Conservation (phyloP, 1,140 invertebrate species). For the Bombus sibiricus region DNA sequence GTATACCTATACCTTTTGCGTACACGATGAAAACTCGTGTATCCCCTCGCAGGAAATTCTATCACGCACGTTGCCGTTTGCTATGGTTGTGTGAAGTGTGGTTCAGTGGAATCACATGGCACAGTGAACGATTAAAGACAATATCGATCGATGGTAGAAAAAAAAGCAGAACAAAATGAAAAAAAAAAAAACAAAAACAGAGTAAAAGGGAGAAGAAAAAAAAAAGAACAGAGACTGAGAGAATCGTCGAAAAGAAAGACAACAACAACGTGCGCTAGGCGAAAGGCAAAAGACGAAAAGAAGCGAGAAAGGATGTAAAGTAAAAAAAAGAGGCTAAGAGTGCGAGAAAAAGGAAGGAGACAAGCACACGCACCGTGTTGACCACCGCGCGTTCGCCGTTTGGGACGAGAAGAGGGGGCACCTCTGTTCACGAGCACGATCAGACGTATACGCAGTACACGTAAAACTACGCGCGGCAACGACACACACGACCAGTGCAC, state of each 20-base stretch:
- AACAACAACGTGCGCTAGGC: slow-evolving; percentile 28
- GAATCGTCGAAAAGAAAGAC: background rate
- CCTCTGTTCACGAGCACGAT: slow-evolving; percentile 60
- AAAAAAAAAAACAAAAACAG: background rate
- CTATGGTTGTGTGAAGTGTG: background rate
- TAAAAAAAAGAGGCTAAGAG: slow-evolving; percentile 27
- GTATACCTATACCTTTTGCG: slow-evolving; percentile 45
- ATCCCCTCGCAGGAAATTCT: slow-evolving; percentile 38
- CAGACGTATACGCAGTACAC: slow-evolving; percentile 54
- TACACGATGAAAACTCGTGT: slow-evolving; percentile 52
- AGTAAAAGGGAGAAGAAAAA: no score
- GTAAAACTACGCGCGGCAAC: slow-evolving; percentile 57
- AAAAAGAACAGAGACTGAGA: no score
- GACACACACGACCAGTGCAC: slow-evolving; percentile 61
- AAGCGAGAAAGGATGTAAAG: slow-evolving; percentile 15
- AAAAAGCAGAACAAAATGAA: background rate
- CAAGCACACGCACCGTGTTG: slow-evolving; percentile 70
- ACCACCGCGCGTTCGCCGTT: slow-evolving; percentile 67
- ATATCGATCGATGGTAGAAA: background rate
- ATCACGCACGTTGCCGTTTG: slow-evolving; percentile 27
- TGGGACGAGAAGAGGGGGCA: slow-evolving; percentile 57
- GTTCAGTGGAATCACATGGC: background rate
- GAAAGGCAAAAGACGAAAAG: slow-evolving; percentile 22
- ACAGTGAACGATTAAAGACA: background rate
- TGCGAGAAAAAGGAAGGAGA: slow-evolving; percentile 44